Base-by-base conservation (phyloP, 1,140 invertebrate genomes). In the Drosophila cardini region DNA sequence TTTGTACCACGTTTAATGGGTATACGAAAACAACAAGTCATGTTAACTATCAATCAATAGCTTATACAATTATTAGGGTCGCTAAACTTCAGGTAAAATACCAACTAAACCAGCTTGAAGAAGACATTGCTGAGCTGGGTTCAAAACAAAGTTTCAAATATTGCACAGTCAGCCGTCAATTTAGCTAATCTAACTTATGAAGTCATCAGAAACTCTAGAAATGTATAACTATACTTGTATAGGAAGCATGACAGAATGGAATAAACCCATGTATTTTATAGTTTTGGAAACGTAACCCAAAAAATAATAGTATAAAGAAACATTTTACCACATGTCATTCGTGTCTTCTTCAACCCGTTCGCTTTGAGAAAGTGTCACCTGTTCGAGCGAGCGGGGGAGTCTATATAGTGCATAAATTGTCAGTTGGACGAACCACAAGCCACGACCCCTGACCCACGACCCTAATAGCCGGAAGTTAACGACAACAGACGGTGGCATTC, bases 331-430 rank as follows among this genome's bases (percentile, higher is more conserved):
- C 53, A 55, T 78, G 48, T 71, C 50, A 65, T 60, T 58, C 65
- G 42, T 68, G 74, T 72, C 58, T 56, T 77, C 65, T 53, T 62
- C 18, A 83, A 73, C 83, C 79, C 83, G 68, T 79, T 78, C 32
- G 10, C 56, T 68, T 83, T 87, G 83, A 84, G 83, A 87, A 87
- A 89, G 76, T 89, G 84, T 89, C 83, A 87, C 84, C 83, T 87
- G 83, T 78, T 76, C 63, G 21, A 26, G 21, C 21, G 1, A n/a
- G n/a, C 48, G 50, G 11, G 10, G 55, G 13, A 64, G 21, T 26
- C 21, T 26, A 4, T 0, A 26, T 26, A 26, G 21, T 26, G 21
- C 21, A 38, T 30, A 83, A 86, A 86, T 87, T 86, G 79, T 43
- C 84, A 76, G 83, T 76, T 87, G 64, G 70, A 16, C 52, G 53